phyloP scores from a whole-genome alignment of 64 coral and sea anemone genomes.

The Porites australiensis region DNA sequence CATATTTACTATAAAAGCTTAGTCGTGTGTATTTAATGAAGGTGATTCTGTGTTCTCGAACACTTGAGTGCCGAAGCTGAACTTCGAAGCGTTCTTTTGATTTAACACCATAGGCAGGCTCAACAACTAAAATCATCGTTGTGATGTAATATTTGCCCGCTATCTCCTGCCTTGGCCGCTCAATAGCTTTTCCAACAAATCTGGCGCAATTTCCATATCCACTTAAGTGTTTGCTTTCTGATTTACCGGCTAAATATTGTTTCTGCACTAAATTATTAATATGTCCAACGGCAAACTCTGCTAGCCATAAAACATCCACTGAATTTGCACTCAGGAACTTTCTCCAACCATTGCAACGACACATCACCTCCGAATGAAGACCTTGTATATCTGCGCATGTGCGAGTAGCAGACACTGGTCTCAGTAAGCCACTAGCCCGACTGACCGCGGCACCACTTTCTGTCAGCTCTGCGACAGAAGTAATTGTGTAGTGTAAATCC shows the following conservation, averaged over 20 bases:
- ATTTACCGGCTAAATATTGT: conserved; percentile 58
- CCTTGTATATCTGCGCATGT: conserved; percentile 88
- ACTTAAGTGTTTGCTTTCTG: background rate
- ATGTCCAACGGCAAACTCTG: conserved; percentile 83
- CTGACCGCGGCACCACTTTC: background rate
- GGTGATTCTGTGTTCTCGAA: conserved; percentile 69
- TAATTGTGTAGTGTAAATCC: conserved; percentile 75
- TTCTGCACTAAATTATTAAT: conserved; percentile 88
- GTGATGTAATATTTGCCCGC: conserved; percentile 69
- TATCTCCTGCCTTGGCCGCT: conserved; percentile 68
- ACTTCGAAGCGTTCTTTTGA: conserved; percentile 89
- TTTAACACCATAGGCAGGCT: conserved; percentile 69
- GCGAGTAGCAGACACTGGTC: conserved; percentile 70
- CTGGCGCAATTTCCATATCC: conserved; percentile 89
- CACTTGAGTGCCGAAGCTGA: conserved; percentile 63
- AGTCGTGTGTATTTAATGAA: conserved; percentile 74
- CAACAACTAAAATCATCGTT: conserved; percentile 75
- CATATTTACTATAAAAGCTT: conserved; percentile 81
- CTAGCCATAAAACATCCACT: conserved; percentile 74
- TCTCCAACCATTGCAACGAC: conserved; percentile 87
- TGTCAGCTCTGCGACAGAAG: conserved; percentile 33
- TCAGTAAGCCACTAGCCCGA: conserved; percentile 64
- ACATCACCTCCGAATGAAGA: conserved; percentile 74
- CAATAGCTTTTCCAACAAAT: conserved; percentile 78
- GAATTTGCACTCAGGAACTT: conserved; percentile 64